Percentiles rank a stretch among this genome's conserved stretches.
Evolutionary conservation across 2,797 vertebrate species (phyloP).

Genomic region (Bucorvus abyssinicus): DNA sequence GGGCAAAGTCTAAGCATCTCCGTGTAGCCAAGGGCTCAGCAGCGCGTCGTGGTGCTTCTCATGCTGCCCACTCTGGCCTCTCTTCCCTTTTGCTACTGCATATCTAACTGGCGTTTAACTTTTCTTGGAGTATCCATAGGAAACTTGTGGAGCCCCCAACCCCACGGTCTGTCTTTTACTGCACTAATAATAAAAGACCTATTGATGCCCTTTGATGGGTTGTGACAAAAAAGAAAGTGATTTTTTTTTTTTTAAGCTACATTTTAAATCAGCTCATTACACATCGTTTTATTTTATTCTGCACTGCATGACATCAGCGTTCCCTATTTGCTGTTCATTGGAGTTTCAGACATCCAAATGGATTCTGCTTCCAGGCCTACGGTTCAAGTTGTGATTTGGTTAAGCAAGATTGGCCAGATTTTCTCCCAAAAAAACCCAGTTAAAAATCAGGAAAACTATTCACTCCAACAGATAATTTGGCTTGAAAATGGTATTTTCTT

Average conservation of each 20-base stretch:
- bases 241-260: constrained; percentile 22
- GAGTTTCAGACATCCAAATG: constrained; percentile 42
- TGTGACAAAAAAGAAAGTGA: background rate
- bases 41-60: rapidly evolving
- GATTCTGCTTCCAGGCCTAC: constrained; percentile 9
- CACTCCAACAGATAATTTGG: constrained; percentile 20
- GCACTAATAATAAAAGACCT: constrained; percentile 33
- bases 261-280: constrained; percentile 53
- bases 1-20: background rate
- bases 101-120: background rate
- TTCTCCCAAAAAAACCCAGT: constrained; percentile 43
- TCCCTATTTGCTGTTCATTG: constrained; percentile 36
- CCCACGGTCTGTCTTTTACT: background rate
- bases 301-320: constrained; percentile 20
- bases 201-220: background rate
- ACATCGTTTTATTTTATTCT: constrained; percentile 44
- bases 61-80: background rate
- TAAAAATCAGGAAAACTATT: constrained; percentile 58
- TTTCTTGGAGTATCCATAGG: background rate
- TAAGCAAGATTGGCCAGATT: constrained; percentile 18
- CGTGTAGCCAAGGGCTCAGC: background rate
- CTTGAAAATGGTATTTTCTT: background rate
- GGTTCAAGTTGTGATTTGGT: constrained; percentile 40
- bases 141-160: background rate
- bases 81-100: background rate